Conservation (phyloP, 2,888 invertebrate species). For the Metallyticus violacea region DNA sequence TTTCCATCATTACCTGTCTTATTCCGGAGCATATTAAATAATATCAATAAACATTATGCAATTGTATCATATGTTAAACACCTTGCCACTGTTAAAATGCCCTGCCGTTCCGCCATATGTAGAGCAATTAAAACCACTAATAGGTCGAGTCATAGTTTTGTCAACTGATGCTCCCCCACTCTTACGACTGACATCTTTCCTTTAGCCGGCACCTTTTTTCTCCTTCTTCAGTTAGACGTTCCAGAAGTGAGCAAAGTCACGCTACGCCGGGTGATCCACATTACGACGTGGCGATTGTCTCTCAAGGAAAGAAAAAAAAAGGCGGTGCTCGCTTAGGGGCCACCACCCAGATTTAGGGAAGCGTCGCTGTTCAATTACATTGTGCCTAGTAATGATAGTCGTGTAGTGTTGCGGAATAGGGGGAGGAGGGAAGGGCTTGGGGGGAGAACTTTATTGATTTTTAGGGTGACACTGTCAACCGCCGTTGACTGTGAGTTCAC, state of each 20-base stretch:
- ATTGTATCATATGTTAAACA: too few relatives aligned
- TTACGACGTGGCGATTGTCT: slow-evolving; percentile 25
- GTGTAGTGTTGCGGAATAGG: slow-evolving; percentile 45
- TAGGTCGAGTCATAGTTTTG: too few relatives aligned
- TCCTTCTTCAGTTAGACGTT: slow-evolving; percentile 1
- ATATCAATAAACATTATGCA: too few relatives aligned
- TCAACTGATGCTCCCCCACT: too few relatives aligned
- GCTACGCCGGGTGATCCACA: slow-evolving; percentile 23
- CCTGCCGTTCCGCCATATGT: too few relatives aligned
- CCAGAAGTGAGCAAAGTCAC: slow-evolving; percentile 23
- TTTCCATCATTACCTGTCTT: too few relatives aligned
- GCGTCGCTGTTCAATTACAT: slow-evolving; percentile 36
- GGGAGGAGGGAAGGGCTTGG: slow-evolving; percentile 49
- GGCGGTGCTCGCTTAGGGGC: slow-evolving; percentile 33
- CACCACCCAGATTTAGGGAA: slow-evolving; percentile 34
- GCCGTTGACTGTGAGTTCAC: slow-evolving; percentile 53
- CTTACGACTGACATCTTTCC: neutral
- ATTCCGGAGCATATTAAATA: too few relatives aligned
- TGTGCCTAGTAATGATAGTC: slow-evolving; percentile 36
- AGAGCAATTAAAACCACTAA: too few relatives aligned
- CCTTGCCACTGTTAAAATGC: too few relatives aligned
- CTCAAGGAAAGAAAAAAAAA: slow-evolving; percentile 26
- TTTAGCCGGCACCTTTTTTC: neutral
- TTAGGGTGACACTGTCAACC: slow-evolving; percentile 65
- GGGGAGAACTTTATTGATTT: slow-evolving; percentile 61